Evolutionary conservation across 2,113 vertebrate genomes (phyloP), one percentile per base, ranked within the genome.

Genomic region (Nycticebus coucang): DNA sequence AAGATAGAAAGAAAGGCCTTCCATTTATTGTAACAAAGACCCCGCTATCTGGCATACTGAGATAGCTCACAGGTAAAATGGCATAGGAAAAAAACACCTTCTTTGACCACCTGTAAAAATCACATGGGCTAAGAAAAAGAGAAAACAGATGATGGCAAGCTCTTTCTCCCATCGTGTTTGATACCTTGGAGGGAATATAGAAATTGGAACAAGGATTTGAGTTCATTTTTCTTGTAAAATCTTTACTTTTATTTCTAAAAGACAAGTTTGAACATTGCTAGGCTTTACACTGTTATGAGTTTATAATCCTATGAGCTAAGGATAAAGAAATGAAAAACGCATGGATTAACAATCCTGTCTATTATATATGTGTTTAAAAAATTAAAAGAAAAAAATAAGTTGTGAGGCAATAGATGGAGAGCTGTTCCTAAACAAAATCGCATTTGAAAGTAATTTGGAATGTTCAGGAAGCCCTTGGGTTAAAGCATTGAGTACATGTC

Each of bases 221-320:
- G 55, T 89, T 79, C 37, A 93, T 66, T 84, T 62, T 26, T 93
- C 45, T 93, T 78, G 15, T 24, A 96, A 81, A 78, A 84, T 55
- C 19, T 17, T 89, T 74, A 68, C 26, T 88, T 79, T 59, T 68
- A 21, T 75, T 81, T 93, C 79, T 84, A 59, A 95, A 84, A 60
- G 3, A 53, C 33, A 79, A 26, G 28, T 62, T 74, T 74, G 35
- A 21, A 75, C 91, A 74, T 62, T 62, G 57, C 19, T 59, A 21
- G 18, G 57, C 60, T 92, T 35, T 60, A 33, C 64, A 74, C 55
- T 75, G 8, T 21, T 64, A 28, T 57, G 19, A 77, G 59, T 87
- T 80, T 50, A 15, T 35, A 80, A 75, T 74, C 60, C 89, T 64
- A 75, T 50, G 60, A 81, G 5, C n/a, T 92, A 94, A 72, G 3